These are phyloP conservation scores for Palloptera scutellata DNA, from an alignment of 2,888 invertebrate genomes.

Conservation along the genomic window DNA sequence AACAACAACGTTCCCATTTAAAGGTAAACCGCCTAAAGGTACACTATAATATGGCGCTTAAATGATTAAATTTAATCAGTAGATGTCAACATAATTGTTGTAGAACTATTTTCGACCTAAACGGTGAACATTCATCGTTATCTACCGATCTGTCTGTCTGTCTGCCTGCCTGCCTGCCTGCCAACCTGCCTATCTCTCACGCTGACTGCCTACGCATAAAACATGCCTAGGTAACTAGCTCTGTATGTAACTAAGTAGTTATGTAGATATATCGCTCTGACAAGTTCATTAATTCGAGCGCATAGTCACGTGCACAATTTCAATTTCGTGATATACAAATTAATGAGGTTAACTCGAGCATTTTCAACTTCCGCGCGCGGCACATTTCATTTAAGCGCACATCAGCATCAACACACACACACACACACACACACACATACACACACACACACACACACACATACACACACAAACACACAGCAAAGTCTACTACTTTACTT, in stretches of 20 bases:
- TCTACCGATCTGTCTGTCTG: neutral
- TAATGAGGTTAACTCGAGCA: constrained; percentile 33
- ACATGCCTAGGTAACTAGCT: neutral
- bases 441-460: too few relatives aligned
- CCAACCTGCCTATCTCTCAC: neutral
- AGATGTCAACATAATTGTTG: constrained; percentile 25
- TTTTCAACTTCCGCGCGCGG: constrained; percentile 15
- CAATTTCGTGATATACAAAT: constrained; percentile 37
- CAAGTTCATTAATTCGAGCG: constrained; percentile 35
- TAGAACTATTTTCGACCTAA: constrained; percentile 11
- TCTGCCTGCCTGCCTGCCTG: neutral
- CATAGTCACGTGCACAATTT: constrained; percentile 34
- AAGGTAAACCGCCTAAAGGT: neutral
- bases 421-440: too few relatives aligned
- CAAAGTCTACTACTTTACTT: too few relatives aligned
- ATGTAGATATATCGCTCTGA: constrained; percentile 17
- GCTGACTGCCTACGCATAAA: constrained; percentile 5
- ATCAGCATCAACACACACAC: too few relatives aligned
- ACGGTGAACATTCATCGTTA: neutral
- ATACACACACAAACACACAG: too few relatives aligned
- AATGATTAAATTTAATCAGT: constrained; percentile 28
- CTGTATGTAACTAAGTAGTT: neutral
- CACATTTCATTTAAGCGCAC: too few relatives aligned
- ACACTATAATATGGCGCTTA: neutral
- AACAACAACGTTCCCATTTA: neutral